These are phyloP conservation scores for Eulemur coronatus DNA, from an alignment of 2,797 vertebrate species.

Conservation along the genomic window DNA sequence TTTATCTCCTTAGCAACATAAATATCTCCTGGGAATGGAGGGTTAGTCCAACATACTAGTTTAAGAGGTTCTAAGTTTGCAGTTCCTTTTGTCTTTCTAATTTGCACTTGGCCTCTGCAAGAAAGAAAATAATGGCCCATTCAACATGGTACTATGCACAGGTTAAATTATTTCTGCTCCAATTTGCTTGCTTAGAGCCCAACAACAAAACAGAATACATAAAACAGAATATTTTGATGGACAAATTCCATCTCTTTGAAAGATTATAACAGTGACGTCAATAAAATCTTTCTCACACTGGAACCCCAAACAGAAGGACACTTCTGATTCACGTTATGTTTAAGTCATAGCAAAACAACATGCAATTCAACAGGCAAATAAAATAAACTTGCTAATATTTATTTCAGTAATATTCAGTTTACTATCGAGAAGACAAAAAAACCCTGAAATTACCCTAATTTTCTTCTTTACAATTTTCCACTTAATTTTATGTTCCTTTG, in stretches of 20 bases:
- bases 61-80: neutral
- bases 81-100: neutral
- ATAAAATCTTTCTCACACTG: neutral
- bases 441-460: neutral
- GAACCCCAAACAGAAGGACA: neutral
- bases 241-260: constrained; percentile 12
- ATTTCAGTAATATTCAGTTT: neutral
- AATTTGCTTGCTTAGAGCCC: neutral
- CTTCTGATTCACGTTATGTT: neutral
- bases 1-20: constrained; percentile 21
- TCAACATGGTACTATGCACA: neutral
- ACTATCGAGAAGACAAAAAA: neutral
- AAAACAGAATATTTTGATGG: neutral
- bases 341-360: neutral
- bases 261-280: neutral
- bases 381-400: neutral
- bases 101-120: neutral
- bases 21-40: neutral
- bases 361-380: neutral
- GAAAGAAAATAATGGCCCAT: constrained; percentile 10
- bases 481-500: neutral
- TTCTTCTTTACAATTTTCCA: neutral
- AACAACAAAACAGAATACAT: neutral
- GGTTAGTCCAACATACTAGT: neutral
- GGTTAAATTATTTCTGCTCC: neutral